Evolutionary conservation across 2,113 vertebrate genomes (phyloP).

Genomic region (Gopherus evgoodei): DNA sequence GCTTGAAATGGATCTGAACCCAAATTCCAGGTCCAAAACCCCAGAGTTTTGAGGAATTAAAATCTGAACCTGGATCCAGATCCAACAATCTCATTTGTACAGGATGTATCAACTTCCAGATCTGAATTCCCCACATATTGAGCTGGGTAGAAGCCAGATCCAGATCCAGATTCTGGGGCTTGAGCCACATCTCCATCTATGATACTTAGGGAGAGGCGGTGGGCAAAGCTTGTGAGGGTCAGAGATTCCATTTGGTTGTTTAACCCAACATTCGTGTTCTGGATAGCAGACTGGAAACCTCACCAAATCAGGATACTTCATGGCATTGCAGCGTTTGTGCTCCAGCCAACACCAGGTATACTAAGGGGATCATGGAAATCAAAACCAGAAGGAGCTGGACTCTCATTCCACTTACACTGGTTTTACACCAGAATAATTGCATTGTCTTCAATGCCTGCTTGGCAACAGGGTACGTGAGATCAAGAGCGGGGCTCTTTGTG

Average conservation of each 20-base stretch:
- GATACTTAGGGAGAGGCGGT: neutral
- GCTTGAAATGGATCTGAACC: neutral
- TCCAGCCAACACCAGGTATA: constrained; percentile 18
- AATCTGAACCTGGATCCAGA: neutral
- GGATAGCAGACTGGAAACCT: neutral
- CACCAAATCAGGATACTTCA: neutral
- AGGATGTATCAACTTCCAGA: neutral
- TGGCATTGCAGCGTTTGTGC: constrained; percentile 37
- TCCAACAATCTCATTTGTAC: neutral
- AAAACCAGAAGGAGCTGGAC: constrained; percentile 29
- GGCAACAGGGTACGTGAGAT: constrained; percentile 65
- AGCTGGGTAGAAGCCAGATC: constrained; percentile 22
- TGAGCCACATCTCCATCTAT: neutral
- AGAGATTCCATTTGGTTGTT: constrained; percentile 10
- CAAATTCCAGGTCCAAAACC: neutral
- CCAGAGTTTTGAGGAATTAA: neutral
- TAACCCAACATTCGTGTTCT: constrained; percentile 31
- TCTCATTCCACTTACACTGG: constrained; percentile 7
- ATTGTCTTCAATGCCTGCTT: constrained; percentile 41
- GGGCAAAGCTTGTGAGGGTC: neutral
- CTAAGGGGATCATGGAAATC: constrained; percentile 45
- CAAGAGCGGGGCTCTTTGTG: constrained; percentile 42
- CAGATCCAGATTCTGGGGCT: neutral
- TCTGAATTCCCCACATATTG: constrained; percentile 20
- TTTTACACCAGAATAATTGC: neutral